Conservation (phyloP, 2,888 invertebrate species). For the Diogma glabrata region DNA sequence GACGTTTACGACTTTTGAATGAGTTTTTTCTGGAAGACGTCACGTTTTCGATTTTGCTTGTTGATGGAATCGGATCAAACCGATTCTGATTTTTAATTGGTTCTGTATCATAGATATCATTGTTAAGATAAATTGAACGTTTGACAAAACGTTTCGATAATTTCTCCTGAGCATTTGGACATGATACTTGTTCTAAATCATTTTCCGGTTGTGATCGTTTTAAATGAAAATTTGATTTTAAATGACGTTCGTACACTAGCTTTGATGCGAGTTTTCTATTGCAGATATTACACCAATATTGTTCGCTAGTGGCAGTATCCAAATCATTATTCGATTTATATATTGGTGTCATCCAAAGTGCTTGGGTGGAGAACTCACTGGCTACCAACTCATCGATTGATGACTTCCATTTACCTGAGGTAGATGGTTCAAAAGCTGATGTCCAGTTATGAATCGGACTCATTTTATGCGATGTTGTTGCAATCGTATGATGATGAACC, state of each 20-base stretch:
- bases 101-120: constrained; percentile 27
- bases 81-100: neutral
- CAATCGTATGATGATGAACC: constrained; percentile 18
- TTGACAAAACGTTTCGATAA: constrained; percentile 26
- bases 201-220: constrained; percentile 53
- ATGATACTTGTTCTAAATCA: constrained; percentile 49
- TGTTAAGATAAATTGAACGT: constrained; percentile 35
- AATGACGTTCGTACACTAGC: constrained; percentile 62
- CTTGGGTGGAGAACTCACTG: neutral
- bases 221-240: constrained; percentile 60
- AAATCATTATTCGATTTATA: neutral
- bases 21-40: no score
- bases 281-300: constrained; percentile 73
- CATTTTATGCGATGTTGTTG: neutral
- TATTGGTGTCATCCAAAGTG: neutral
- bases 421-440: constrained; percentile 3
- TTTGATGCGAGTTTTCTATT: constrained; percentile 62
- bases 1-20: neutral
- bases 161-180: neutral
- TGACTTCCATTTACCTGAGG: constrained; percentile 6
- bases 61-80: no score
- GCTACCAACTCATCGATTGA: constrained; percentile 2
- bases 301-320: constrained; percentile 33
- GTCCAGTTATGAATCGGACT: constrained; percentile 5
- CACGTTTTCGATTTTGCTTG: no score